Evolutionary conservation across 2,888 invertebrate genomes (phyloP), one percentile per base, ranked within the genome.

Genomic region (Nemoura dubitans): DNA sequence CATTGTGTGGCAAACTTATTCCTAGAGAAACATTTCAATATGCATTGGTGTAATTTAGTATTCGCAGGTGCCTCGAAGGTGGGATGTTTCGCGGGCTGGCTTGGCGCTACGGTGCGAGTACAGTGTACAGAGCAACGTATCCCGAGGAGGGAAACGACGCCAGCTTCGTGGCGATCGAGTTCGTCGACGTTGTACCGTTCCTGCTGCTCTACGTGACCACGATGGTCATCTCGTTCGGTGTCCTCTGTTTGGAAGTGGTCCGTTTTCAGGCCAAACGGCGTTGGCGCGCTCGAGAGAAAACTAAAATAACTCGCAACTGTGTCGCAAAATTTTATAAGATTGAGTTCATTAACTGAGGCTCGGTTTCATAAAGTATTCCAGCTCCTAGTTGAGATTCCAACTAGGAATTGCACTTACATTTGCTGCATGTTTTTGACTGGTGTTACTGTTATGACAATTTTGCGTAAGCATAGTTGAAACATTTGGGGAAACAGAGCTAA

Each of bases 161-260:
- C 2, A 28, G 27, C 28, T 78, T 78, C 14, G 27, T 27, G 28
- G 78, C 2, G 26, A 78, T 28, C 27, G 25, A 25, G 27, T 28
- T 78, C n/a, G 5, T 78, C 2, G 78, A 78, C 28, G 78, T 78
- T 2, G 27, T 78, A 2, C 78, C 78, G 27, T 78, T 78, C 14
- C 78, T 78, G 26, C 25, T 78, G 26, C 78, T 78, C 78, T 78
- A 78, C 78, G 78, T 26, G 16, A 26, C 78, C 1, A 28, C 78
- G 78, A 14, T 78, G 27, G 78, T 26, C 78, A 26, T 28, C 25
- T 6, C 78, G 2, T 26, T 78, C 78, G 28, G 27, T 0, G 26
- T 78, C 28, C 78, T 78, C 28, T 28, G 26, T 27, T 7, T 78
- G 78, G 78, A 78, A 26, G 0, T 78, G 6, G 27, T 78, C 27